Evolutionary conservation across 2,888 invertebrate genomes (phyloP).

Genomic region (Phytoseiulus persimilis): DNA sequence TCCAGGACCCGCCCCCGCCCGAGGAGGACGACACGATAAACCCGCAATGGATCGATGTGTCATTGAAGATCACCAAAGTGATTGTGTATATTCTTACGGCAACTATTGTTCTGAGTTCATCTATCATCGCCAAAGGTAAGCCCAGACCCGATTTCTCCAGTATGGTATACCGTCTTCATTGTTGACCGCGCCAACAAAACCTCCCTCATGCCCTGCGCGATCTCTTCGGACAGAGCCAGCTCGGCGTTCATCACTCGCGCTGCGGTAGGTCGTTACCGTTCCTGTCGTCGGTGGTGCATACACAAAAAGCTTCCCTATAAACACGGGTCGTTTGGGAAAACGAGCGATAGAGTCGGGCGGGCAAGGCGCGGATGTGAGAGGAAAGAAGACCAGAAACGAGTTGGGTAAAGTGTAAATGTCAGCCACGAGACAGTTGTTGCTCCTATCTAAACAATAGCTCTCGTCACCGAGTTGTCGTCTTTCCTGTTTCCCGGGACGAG

Average conservation of each 20-base stretch:
- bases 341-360: background rate
- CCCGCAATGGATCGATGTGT: constrained; percentile 61
- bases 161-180: background rate
- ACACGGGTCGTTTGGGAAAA: background rate
- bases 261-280: background rate
- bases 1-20: constrained; percentile 63
- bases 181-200: background rate
- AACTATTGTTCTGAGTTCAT: constrained; percentile 70
- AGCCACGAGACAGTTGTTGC: background rate
- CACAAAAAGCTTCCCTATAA: background rate
- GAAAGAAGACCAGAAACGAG: background rate
- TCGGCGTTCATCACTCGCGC: background rate
- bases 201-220: background rate
- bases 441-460: background rate
- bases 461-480: background rate
- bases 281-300: background rate
- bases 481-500: background rate
- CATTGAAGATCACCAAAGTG: constrained; percentile 57
- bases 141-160: background rate
- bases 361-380: background rate
- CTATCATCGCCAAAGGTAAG: constrained; percentile 69
- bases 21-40: constrained; percentile 60
- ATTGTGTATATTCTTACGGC: constrained; percentile 77
- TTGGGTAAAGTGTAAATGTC: background rate
- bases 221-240: background rate